Evolutionary conservation across 2,113 vertebrate genomes (phyloP).

Genomic region (Plotosus lineatus): DNA sequence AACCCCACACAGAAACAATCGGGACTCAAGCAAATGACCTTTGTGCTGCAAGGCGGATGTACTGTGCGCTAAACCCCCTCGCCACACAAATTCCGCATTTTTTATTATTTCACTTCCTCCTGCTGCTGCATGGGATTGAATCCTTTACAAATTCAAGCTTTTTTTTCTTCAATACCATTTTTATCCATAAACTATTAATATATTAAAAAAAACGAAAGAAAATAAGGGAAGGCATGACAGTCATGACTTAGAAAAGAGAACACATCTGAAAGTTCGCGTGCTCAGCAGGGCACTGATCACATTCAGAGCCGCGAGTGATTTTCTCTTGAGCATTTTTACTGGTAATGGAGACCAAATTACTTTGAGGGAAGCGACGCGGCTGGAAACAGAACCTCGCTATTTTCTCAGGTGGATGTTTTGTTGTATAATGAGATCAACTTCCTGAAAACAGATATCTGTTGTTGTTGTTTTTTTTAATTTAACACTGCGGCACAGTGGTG

Average conservation of each 20-base stretch:
- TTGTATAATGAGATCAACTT: neutral
- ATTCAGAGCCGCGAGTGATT: neutral
- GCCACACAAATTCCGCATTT: neutral
- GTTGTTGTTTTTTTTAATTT: too few species aligned
- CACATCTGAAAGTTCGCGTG: neutral
- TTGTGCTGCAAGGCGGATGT: too few species aligned
- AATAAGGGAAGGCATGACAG: neutral
- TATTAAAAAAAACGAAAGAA: neutral
- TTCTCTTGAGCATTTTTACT: neutral
- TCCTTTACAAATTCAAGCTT: neutral
- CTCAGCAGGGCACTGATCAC: slow-evolving; percentile 13
- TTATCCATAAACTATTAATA: neutral
- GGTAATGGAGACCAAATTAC: neutral
- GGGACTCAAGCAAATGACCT: too few species aligned
- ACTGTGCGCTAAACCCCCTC: too few species aligned
- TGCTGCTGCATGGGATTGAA: neutral
- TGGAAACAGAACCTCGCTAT: neutral
- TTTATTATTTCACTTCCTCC: neutral
- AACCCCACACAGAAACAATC: too few species aligned
- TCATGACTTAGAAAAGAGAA: neutral
- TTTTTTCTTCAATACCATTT: neutral
- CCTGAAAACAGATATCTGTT: neutral
- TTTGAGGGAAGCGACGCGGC: neutral
- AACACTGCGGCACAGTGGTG: too few species aligned
- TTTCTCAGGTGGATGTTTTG: neutral